A percentile compares a stretch with the other conserved stretches of the same genome.
These are phyloP conservation scores for Iselma pallidipennis DNA, from an alignment of 2,888 invertebrate species.

Conservation along the genomic window DNA sequence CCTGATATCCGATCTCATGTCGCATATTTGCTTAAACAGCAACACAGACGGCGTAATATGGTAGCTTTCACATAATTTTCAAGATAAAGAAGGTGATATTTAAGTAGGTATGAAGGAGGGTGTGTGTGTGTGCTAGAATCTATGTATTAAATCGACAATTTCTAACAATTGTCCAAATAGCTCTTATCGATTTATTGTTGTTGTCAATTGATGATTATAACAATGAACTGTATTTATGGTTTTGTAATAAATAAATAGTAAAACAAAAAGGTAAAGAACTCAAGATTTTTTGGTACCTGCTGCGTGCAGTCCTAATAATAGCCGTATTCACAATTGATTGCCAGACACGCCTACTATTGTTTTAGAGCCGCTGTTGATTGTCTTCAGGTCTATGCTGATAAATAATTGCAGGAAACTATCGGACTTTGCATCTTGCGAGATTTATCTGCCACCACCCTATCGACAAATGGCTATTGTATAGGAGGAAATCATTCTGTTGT, in stretches of 20 bases:
- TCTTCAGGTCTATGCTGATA: constrained; percentile 51
- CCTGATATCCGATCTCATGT: constrained; percentile 53
- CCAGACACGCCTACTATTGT: constrained; percentile 55
- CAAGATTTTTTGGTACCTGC: constrained; percentile 2
- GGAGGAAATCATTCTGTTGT: constrained; percentile 15
- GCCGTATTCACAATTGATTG: constrained; percentile 55
- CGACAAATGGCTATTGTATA: constrained; percentile 43
- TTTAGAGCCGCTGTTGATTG: constrained; percentile 55
- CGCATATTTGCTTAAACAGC: constrained; percentile 55
- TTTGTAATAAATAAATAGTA: not conserved
- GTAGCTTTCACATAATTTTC: constrained; percentile 51
- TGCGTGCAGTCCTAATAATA: constrained; percentile 47
- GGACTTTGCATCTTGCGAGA: constrained; percentile 47
- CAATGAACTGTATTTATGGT: too few species aligned
- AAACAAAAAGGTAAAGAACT: not conserved
- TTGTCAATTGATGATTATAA: not conserved
- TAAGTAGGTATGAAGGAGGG: not conserved
- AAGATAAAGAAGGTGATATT: constrained; percentile 10
- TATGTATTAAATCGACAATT: not conserved
- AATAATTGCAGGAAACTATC: constrained; percentile 51
- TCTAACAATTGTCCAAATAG: too few species aligned
- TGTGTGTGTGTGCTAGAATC: not conserved
- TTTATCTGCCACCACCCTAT: constrained; percentile 46
- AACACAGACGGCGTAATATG: constrained; percentile 53
- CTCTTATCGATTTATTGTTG: not conserved